phyloP scores from a whole-genome alignment of 2,113 vertebrate species.

The Phalacrocorax carbo region DNA sequence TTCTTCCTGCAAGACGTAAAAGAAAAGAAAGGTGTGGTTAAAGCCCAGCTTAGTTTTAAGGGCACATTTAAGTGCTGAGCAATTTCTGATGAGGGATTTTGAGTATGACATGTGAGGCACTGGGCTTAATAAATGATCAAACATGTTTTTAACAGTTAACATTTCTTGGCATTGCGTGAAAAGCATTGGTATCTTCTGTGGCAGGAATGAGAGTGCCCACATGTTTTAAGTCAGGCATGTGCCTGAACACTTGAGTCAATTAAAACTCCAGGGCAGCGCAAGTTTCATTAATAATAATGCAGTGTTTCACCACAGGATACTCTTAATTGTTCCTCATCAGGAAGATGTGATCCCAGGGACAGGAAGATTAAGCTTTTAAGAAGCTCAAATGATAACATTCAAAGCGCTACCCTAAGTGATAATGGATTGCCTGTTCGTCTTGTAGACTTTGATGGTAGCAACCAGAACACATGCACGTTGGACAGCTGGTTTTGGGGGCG shows the following conservation, averaged over 20 bases:
- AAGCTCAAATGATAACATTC: constrained; percentile 5
- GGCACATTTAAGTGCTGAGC: neutral
- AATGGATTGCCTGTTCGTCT: neutral
- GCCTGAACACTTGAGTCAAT: neutral
- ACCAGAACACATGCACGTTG: neutral
- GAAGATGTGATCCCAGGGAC: constrained; percentile 3
- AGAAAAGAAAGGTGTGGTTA: neutral
- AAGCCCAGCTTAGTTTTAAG: neutral
- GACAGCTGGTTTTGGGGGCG: neutral
- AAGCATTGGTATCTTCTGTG: neutral
- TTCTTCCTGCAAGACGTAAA: neutral
- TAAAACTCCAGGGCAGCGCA: constrained; percentile 7
- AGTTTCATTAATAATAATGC: neutral
- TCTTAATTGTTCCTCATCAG: neutral
- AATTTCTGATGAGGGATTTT: neutral
- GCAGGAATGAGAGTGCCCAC: neutral
- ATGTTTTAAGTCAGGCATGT: neutral
- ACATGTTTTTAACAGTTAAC: neutral
- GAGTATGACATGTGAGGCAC: neutral
- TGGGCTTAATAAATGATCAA: neutral
- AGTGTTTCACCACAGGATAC: constrained; percentile 26
- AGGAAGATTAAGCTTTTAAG: constrained; percentile 21
- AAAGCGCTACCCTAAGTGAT: neutral
- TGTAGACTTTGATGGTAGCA: neutral
- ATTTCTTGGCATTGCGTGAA: neutral